Base-by-base conservation (phyloP, 2,113 vertebrate genomes). In the Hypocryptadius cinnamomeus region DNA sequence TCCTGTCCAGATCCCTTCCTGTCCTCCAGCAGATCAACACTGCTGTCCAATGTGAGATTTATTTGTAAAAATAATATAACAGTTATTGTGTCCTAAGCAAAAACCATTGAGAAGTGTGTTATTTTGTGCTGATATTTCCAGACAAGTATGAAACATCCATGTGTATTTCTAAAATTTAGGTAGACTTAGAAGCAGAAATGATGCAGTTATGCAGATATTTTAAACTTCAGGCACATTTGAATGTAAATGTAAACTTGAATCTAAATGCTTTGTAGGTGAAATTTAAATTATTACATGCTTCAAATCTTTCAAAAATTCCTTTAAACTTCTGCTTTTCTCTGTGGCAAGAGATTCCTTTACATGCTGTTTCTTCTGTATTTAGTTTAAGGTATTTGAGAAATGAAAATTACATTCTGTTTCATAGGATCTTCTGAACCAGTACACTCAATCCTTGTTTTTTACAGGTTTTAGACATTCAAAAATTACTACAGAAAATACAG, bases 101-200 rank as follows among this genome's bases (percentile, higher is more conserved):
- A 79, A 90, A n/a, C 25, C 5, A 3, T 23, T 86, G n/a, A 40
- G 40, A 68, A 79, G 37, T 2, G 1, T 2, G 0, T 76, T 1
- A 40, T 21, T 69, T 90, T 2, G 3, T 77, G 15, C 17, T 50
- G 20, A 2, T 69, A 25, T 40, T 92, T 85, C 53, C 23, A 85
- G 42, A 53, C 4, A 77, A 53, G 13, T 42, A 12, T 42, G 31
- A 66, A 70, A 63, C 6, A 5, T 44, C 24, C 27, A 22, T 42
- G 9, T 3, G 0, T 71, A 21, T 57, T 91, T 82, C 15, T 83
- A 65, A 90, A 79, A 53, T 72, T 27, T 23, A 48, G 28, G 13
- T 83, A 57, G 89, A 70, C 25, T 71, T 71, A 27, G 2, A 0
- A 76, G 60, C 16, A 68, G 54, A 85, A 39, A 17, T 14, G 1